phyloP scores from a whole-genome alignment of 2,888 invertebrate species.

The Chironomus riparius region DNA sequence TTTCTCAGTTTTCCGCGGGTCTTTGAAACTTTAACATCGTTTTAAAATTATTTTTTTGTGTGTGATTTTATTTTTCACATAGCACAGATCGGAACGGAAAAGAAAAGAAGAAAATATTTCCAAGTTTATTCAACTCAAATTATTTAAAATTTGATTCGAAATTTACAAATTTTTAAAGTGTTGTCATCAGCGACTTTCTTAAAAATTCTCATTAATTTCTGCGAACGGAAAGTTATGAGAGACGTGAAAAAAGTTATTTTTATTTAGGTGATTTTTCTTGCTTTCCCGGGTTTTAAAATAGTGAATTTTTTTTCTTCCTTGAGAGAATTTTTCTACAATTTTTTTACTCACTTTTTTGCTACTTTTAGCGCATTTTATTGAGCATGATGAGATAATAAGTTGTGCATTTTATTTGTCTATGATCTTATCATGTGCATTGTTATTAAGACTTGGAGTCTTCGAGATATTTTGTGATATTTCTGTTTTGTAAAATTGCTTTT shows the following conservation, averaged over 20 bases:
- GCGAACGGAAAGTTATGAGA: conserved; percentile 4
- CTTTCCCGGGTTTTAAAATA: conserved; percentile 19
- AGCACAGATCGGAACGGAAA: not conserved
- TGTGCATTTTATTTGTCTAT: no score
- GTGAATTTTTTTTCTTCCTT: not conserved
- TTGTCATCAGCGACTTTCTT: no score
- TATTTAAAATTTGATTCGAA: not conserved
- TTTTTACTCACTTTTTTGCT: no score
- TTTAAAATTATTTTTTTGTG: not conserved
- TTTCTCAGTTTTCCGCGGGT: conserved; percentile 23
- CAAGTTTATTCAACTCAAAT: not conserved
- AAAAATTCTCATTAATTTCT: not conserved
- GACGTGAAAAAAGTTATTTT: conserved; percentile 22
- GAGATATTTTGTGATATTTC: no score
- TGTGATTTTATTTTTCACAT: not conserved
- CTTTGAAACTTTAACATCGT: conserved; percentile 19
- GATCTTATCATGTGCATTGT: no score
- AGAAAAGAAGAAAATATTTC: not conserved
- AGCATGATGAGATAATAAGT: no score
- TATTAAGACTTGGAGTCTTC: not conserved
- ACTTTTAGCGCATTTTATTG: no score
- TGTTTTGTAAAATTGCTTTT: not conserved
- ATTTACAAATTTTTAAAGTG: not conserved
- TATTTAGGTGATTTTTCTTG: conserved; percentile 16
- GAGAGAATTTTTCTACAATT: no score